phyloP scores from a whole-genome alignment of 2,113 vertebrate species.

The Cyphomyrus plagiostoma region DNA sequence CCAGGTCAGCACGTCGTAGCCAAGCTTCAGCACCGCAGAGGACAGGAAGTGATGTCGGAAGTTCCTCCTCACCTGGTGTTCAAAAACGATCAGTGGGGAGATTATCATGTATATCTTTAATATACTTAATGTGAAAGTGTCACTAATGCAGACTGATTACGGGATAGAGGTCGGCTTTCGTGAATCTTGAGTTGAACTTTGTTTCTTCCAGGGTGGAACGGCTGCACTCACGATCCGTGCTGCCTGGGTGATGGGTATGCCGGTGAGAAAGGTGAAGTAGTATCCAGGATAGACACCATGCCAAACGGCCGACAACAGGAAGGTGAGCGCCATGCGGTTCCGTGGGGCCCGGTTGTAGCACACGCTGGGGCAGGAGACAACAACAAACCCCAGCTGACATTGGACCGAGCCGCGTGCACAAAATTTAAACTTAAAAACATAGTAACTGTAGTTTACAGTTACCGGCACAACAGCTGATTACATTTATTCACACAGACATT shows the following conservation, averaged over 20 bases:
- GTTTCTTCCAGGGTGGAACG: not conserved
- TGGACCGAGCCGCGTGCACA: not conserved
- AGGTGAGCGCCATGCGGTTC: slow-evolving; percentile 75
- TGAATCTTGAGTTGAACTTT: not conserved
- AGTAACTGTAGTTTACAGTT: not conserved
- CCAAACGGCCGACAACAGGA: slow-evolving; percentile 88
- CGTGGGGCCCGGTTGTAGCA: slow-evolving; percentile 83
- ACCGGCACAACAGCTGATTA: not conserved
- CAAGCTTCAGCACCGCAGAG: slow-evolving; percentile 44
- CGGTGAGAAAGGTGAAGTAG: slow-evolving; percentile 94
- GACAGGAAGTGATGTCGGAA: slow-evolving; percentile 54
- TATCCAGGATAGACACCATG: slow-evolving; percentile 96
- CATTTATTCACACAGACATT: not conserved
- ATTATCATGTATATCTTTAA: not conserved
- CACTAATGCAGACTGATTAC: not conserved
- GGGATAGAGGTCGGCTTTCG: not conserved
- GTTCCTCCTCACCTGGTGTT: slow-evolving; percentile 53
- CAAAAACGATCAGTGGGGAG: not conserved
- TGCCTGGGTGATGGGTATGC: slow-evolving; percentile 79
- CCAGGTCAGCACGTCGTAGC: slow-evolving; percentile 64
- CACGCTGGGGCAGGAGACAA: slow-evolving; percentile 59
- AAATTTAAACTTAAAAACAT: not conserved
- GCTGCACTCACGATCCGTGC: slow-evolving; percentile 76
- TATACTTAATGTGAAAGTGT: not conserved
- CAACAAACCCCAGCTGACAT: not conserved